Evolutionary conservation across 2,113 vertebrate genomes (phyloP), one percentile per base, ranked within the genome.

Genomic region (Cyprinodon brontotheroides): DNA sequence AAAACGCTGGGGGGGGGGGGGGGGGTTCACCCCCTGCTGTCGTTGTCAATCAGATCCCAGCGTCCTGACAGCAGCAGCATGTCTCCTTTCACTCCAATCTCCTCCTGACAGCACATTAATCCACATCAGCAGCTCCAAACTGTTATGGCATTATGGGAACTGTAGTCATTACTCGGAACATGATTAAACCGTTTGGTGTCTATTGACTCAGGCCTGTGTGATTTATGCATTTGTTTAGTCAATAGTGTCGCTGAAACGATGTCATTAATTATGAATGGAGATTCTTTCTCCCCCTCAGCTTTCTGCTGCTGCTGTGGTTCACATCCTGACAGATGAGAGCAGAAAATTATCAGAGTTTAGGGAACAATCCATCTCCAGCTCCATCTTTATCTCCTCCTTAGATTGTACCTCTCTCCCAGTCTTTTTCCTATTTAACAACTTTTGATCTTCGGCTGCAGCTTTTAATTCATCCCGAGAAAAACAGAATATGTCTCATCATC

Each of bases 171-270:
- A 96, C 96, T 97, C 96, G 96, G 95, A 98, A 96, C 95, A 96
- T 96, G 97, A 99, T 97, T 96, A 97, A 98, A 98, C 95, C 96
- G 96, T 96, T 98, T 96, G 95, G 93, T 92, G 92, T 96, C 96
- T 96, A 98, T 97, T 97, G 97, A 98, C 96, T 97, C 91, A 91
- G 92, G 93, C 94, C 82, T 41, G 60, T 94, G 96, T 97, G 96
- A 98, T 98, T 98, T 96, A 97, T 98, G 95, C 96, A 95, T 98
- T 96, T 98, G 96, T 98, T 98, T 97, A 97, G 97, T 98, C 96
- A 97, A 98, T 97, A 97, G 96, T 95, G 94, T 95, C 94, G 97
- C 97, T 96, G 96, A 97, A 98, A 97, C 97, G 93, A 96, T 97
- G 95, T 96, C 95, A 97, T 98, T 98, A 97, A 98, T 98, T 98